Evolutionary conservation across 2,888 invertebrate genomes (phyloP).

Genomic region (Drosophila robusta): DNA sequence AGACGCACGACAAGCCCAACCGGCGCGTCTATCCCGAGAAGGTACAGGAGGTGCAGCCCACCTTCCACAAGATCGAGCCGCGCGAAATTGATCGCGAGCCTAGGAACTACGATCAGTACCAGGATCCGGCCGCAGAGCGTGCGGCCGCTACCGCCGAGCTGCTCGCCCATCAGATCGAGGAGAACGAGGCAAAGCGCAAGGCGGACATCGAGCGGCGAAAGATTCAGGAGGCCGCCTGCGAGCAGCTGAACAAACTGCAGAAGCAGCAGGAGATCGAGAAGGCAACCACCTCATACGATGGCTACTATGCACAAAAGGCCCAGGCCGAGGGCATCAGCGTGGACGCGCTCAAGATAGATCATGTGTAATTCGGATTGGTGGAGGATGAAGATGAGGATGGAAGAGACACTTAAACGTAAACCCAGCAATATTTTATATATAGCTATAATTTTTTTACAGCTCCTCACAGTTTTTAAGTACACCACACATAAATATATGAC

Average conservation of each 20-base stretch:
- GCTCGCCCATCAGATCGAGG: constrained; percentile 80
- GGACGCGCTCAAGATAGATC: constrained; percentile 73
- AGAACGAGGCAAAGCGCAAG: constrained; percentile 77
- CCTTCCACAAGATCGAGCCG: constrained; percentile 65
- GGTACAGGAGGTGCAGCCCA: constrained; percentile 46
- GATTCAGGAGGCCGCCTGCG: constrained; percentile 80
- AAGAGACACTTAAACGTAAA: constrained; percentile 21
- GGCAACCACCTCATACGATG: constrained; percentile 73
- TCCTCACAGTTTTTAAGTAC: constrained; percentile 51
- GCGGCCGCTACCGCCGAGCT: constrained; percentile 81
- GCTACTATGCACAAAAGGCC: constrained; percentile 73
- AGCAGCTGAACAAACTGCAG: constrained; percentile 74
- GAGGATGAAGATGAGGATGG: not conserved
- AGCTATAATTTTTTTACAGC: constrained; percentile 53
- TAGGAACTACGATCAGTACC: constrained; percentile 71
- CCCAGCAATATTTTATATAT: constrained; percentile 60
- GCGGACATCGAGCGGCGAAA: constrained; percentile 78
- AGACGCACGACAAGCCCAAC: constrained; percentile 80
- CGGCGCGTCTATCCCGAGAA: constrained; percentile 52
- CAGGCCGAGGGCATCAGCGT: constrained; percentile 69
- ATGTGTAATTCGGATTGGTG: constrained; percentile 47
- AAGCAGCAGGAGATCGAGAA: constrained; percentile 74
- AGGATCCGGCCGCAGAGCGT: constrained; percentile 72
- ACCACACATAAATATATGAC: constrained; percentile 21
- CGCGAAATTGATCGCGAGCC: constrained; percentile 64